These are phyloP conservation scores for Gonioctena quinquepunctata DNA, from an alignment of 1,140 invertebrate species.

Conservation along the genomic window DNA sequence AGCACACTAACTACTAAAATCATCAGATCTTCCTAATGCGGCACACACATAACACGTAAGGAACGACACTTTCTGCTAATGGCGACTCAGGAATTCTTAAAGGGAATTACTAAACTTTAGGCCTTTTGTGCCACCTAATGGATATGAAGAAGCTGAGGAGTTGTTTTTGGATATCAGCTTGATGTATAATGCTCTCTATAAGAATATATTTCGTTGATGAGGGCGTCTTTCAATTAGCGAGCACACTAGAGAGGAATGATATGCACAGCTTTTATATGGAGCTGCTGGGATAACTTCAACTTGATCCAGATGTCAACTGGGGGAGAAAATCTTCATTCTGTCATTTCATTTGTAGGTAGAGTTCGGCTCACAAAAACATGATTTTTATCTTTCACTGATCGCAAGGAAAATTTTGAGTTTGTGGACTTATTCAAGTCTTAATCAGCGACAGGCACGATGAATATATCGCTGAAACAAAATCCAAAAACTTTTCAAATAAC, in stretches of 20 bases:
- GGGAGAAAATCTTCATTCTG: too few relatives aligned
- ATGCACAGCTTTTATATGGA: not conserved
- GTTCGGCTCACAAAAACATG: too few relatives aligned
- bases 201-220: conserved; percentile 14
- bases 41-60: conserved; percentile 21
- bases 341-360: too few relatives aligned
- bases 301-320: too few relatives aligned
- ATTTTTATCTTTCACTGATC: too few relatives aligned
- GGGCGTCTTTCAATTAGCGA: not conserved
- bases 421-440: too few relatives aligned
- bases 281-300: not conserved
- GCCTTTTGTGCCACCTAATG: conserved; percentile 27
- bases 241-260: not conserved
- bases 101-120: conserved; percentile 30
- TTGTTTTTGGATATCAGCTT: conserved; percentile 25
- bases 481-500: too few relatives aligned
- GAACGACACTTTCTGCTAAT: conserved; percentile 17
- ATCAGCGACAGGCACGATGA: too few relatives aligned
- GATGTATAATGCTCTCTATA: conserved; percentile 23
- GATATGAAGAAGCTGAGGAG: conserved; percentile 20
- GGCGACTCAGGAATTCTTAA: conserved; percentile 26
- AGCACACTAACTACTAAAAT: conserved; percentile 26
- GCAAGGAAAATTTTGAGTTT: too few relatives aligned
- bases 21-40: conserved; percentile 24
- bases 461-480: too few relatives aligned